phyloP scores from a whole-genome alignment of 1,140 invertebrate species.

The Adelges cooleyi region DNA sequence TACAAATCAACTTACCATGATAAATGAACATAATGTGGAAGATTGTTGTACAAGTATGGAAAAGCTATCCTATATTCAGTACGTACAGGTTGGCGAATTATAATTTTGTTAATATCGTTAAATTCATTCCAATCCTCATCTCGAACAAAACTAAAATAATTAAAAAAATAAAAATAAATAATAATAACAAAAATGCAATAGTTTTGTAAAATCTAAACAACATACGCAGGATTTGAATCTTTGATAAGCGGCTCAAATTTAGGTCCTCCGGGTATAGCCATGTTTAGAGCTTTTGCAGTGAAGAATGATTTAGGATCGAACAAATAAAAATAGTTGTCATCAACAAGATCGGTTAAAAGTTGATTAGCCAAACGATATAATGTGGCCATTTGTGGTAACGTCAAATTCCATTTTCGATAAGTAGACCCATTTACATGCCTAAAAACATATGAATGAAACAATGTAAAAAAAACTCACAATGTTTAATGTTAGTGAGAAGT shows the following conservation, averaged over 20 bases:
- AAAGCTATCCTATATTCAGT: constrained; percentile 99
- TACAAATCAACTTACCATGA: constrained; percentile 68
- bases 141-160: constrained; percentile 43
- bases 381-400: constrained; percentile 92
- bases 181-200: background rate
- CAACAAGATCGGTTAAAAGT: constrained; percentile 94
- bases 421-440: constrained; percentile 94
- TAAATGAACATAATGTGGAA: constrained; percentile 89
- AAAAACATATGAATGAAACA: constrained; percentile 31
- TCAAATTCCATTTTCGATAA: constrained; percentile 90
- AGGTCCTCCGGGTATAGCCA: constrained; percentile 99
- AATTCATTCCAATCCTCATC: constrained; percentile 99
- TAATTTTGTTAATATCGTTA: constrained; percentile 99
- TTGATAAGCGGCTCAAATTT: constrained; percentile 99
- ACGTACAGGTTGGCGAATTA: constrained; percentile 93
- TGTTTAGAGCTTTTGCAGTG: constrained; percentile 97
- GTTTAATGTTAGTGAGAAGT: background rate
- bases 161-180: background rate
- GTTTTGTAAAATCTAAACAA: no score
- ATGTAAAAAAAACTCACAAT: background rate
- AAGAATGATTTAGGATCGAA: constrained; percentile 99
- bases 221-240: constrained; percentile 79
- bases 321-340: constrained; percentile 98
- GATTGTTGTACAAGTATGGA: constrained; percentile 97
- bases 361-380: constrained; percentile 96